These are phyloP conservation scores for Drepanosiphum platanoidis DNA, from an alignment of 2,888 invertebrate species.

Conservation along the genomic window DNA sequence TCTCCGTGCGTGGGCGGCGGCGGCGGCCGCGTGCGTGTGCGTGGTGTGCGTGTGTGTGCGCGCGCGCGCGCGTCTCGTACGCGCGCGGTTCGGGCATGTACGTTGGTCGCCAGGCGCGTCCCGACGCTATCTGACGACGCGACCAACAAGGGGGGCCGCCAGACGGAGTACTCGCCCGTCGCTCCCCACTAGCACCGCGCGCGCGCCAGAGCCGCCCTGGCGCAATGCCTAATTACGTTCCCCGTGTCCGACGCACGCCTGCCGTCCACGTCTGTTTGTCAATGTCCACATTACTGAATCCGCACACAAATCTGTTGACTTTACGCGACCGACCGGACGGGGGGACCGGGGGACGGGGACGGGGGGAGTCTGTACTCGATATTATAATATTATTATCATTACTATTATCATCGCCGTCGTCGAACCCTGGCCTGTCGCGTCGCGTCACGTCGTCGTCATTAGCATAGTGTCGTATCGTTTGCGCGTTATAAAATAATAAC, in stretches of 20 bases:
- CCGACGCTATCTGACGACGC: slow-evolving; percentile 40
- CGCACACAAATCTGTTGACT: background rate
- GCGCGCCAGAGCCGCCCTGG: slow-evolving; percentile 2
- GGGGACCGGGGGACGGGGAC: background rate
- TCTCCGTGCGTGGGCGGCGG: background rate
- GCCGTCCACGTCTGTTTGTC: slow-evolving; percentile 25
- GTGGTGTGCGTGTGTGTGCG: background rate
- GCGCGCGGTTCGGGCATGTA: background rate
- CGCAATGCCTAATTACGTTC: slow-evolving; percentile 40
- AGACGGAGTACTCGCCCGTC: slow-evolving; percentile 27
- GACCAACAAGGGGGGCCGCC: background rate
- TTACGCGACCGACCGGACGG: background rate
- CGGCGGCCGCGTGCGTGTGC: background rate
- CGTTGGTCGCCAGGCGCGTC: slow-evolving; percentile 35
- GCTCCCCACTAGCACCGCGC: background rate
- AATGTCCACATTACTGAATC: slow-evolving; percentile 21
- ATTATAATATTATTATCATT: too few relatives aligned
- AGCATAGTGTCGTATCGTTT: background rate
- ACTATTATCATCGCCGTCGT: too few relatives aligned
- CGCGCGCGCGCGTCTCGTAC: background rate
- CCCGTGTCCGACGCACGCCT: background rate
- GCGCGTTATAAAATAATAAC: too few relatives aligned
- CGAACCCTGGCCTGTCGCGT: background rate
- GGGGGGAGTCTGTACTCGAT: background rate
- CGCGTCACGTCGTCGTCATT: background rate